These are phyloP conservation scores for Columba guinea DNA, from an alignment of 2,797 vertebrate genomes.

Conservation along the genomic window DNA sequence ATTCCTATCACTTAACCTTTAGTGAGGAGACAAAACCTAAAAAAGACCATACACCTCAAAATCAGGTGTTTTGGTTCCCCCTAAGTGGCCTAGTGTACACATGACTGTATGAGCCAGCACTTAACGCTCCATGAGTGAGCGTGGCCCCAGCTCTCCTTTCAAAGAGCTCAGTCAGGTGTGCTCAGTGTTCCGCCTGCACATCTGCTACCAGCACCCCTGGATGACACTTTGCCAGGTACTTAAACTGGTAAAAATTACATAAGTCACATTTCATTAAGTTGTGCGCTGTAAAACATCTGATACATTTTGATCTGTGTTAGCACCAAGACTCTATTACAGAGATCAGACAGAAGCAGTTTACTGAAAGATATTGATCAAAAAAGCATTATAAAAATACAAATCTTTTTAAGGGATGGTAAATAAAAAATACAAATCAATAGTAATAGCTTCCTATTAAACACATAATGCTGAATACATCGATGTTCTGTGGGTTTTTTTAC, in stretches of 20 bases:
- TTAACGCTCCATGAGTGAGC: background rate
- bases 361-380: background rate
- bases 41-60: background rate
- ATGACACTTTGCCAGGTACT: background rate
- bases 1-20: background rate
- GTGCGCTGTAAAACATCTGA: background rate
- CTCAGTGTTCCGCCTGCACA: background rate
- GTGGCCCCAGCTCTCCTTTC: background rate
- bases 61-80: background rate
- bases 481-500: background rate
- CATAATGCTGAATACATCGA: background rate
- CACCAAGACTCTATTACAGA: background rate
- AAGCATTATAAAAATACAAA: background rate
- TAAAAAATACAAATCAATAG: background rate
- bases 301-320: background rate
- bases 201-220: background rate
- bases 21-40: background rate
- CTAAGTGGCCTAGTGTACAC: accelerated
- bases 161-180: background rate
- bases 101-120: accelerated
- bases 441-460: constrained; percentile 1
- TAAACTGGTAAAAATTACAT: constrained; percentile 22
- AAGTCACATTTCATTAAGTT: constrained; percentile 12
- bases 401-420: background rate
- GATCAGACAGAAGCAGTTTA: background rate